Base-by-base conservation (phyloP, 2,113 vertebrate species). In the Epinephelus moara region DNA sequence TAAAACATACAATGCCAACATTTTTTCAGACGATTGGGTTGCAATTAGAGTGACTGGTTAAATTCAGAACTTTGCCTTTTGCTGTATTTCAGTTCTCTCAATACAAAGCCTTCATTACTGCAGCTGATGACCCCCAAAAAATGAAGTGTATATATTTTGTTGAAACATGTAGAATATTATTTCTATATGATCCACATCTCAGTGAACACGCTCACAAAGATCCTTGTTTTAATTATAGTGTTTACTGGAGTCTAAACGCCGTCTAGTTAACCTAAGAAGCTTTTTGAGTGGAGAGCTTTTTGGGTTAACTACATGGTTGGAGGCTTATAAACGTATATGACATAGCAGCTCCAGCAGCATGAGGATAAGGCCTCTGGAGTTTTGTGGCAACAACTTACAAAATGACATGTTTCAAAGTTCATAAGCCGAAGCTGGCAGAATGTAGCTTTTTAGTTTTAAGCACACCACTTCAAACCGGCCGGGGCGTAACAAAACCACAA, bases 301-400 rank as follows among this genome's bases (percentile, higher is more conserved):
- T 23, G 14, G n/a, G n/a, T 42, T 27, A 59, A 72, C 55, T 47
- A 21, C 40, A 18, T 11, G 52, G 23, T 7, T 47, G 18, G 30
- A 68, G 27, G 11, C 14, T 69, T 61, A 61, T 62, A 79, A 50
- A 79, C 18, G 25, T 57, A 14, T 50, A 19, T 50, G 27, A 45
- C 40, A 63, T 13, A 57, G 40, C 62, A 52, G 18, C 60, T 70
- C 17, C 42, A 19, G 42, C 4, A 52, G 55, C 50, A 73, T 56
- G 55, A 80, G 61, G 62, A 81, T 21, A 30, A 37, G 55, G 45
- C 30, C 49, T 55, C 42, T 73, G 4, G 13, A 53, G n/a, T 77
- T 66, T 3, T 78, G 47, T 59, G 33, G 45, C 37, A 81, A 70
- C 49, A 72, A 25, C 25, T 80, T 52, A 23, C 49, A 81, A 84